These are phyloP conservation scores for Pheosia tremula DNA, from an alignment of 2,888 invertebrate genomes.

Conservation along the genomic window DNA sequence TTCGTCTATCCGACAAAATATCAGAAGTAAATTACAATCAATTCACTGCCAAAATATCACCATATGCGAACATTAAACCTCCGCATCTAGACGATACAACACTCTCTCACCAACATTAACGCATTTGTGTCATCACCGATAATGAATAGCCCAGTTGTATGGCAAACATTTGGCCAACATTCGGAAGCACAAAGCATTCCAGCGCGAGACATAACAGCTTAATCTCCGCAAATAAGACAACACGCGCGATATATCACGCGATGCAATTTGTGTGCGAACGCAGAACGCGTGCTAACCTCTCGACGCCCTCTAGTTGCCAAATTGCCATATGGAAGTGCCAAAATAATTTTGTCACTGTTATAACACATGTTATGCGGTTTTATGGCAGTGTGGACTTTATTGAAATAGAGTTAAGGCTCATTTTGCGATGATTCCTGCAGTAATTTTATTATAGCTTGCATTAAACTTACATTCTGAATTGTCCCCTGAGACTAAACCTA, in stretches of 20 bases:
- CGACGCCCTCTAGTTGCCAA: conserved; percentile 56
- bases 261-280: conserved; percentile 49
- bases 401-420: background rate
- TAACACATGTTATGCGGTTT: background rate
- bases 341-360: conserved; percentile 1
- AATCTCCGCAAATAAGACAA: conserved; percentile 58
- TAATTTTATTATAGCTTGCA: background rate
- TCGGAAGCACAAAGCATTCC: conserved; percentile 46
- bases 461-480: background rate
- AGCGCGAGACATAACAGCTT: conserved; percentile 45
- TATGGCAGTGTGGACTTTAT: conserved; percentile 21
- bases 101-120: background rate
- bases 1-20: too few relatives aligned
- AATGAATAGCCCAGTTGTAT: conserved; percentile 18
- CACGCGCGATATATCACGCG: conserved; percentile 46
- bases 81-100: background rate
- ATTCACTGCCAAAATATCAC: background rate
- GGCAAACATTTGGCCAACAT: conserved; percentile 31
- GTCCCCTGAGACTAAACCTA: background rate
- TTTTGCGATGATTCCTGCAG: background rate
- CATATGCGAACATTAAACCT: background rate
- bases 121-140: conserved; percentile 3
- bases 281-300: conserved; percentile 47
- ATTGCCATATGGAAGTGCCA: conserved; percentile 43
- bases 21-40: too few relatives aligned